A percentile compares a stretch with the other conserved stretches of the same genome.
Conservation (phyloP, 2,797 vertebrate species). For the Spinibarbus caldwelli region DNA sequence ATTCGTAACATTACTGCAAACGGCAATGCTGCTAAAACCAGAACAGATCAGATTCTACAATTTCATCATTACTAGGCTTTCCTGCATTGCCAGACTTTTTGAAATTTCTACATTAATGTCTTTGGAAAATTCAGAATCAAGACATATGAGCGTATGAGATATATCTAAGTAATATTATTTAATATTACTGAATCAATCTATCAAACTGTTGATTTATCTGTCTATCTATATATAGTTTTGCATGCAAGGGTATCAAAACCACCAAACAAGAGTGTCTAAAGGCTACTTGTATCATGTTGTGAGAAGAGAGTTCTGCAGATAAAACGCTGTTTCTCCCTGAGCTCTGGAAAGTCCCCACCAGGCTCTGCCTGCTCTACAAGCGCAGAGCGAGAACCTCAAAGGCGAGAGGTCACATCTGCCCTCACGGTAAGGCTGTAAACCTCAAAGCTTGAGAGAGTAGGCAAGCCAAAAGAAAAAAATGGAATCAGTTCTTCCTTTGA, state of each 20-base stretch:
- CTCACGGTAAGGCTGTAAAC: neutral
- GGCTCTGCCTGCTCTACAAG: neutral
- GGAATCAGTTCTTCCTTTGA: neutral
- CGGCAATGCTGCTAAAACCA: neutral
- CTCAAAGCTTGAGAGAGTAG: slow-evolving; percentile 5
- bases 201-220: too few species aligned
- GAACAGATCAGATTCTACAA: neutral
- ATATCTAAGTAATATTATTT: too few species aligned
- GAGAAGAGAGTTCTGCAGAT: neutral
- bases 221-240: neutral
- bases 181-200: too few species aligned
- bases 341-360: slow-evolving; percentile 47
- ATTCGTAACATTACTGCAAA: neutral
- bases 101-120: neutral
- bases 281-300: neutral
- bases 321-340: slow-evolving; percentile 17
- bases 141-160: too few species aligned
- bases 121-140: neutral
- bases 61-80: slow-evolving; percentile 16
- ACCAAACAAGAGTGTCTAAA: neutral
- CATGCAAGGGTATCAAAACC: neutral
- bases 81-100: neutral
- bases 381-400: slow-evolving; percentile 6
- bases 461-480: neutral
- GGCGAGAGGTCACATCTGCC: slow-evolving; percentile 4